These are phyloP conservation scores for Hypotaenidia philippensis DNA, from an alignment of 2,797 vertebrate species.

Conservation along the genomic window DNA sequence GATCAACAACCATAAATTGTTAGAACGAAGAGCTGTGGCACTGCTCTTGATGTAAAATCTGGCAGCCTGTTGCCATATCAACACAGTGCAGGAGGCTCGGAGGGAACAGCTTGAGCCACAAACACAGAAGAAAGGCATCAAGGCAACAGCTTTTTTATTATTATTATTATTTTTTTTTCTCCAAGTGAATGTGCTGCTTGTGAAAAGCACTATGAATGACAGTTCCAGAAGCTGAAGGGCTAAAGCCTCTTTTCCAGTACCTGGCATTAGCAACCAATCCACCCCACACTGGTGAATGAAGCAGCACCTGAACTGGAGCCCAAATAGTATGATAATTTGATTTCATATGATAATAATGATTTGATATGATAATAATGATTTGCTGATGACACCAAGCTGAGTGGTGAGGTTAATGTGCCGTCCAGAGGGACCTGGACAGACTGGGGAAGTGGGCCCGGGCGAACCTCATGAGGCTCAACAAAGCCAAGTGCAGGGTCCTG, in stretches of 20 bases:
- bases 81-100: not conserved
- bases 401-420: no score
- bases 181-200: not conserved
- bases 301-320: not conserved
- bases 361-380: no score
- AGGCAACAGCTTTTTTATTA: not conserved
- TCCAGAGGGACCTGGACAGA: no score
- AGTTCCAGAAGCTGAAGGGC: not conserved
- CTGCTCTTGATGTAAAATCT: not conserved
- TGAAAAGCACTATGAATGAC: not conserved
- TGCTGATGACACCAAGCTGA: no score
- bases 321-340: no score
- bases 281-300: rapidly evolving
- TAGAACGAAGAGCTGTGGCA: rapidly evolving
- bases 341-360: no score
- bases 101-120: not conserved
- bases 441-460: no score
- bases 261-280: not conserved
- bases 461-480: no score
- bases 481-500: no score
- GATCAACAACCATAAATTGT: not conserved
- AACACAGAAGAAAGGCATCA: not conserved
- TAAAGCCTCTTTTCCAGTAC: not conserved
- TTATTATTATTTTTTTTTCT: not conserved
- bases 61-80: slow-evolving; percentile 38